Evolutionary conservation across 2,888 invertebrate genomes (phyloP), one percentile per base, ranked within the genome.

Genomic region (Cephus sareptanus): DNA sequence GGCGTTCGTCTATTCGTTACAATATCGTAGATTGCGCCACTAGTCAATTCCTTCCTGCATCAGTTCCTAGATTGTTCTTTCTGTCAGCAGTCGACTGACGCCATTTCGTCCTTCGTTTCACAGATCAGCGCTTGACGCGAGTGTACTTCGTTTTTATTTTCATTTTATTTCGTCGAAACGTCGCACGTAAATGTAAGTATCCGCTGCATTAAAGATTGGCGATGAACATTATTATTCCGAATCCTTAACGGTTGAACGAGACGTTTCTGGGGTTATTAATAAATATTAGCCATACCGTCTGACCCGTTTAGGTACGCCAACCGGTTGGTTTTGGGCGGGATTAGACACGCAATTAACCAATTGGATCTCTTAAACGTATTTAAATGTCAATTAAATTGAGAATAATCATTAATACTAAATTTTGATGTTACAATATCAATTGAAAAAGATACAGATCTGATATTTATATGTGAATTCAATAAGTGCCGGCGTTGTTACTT

Each of bases 81-180:
- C 40, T 40, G 40, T 40, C 40, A 40, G 40, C 40, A 40, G 40
- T 78, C 79, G 76, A 74, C 80, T 79, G 81, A 86, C 86, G 85
- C 85, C 85, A 85, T 85, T 86, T 86, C 82, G 80, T 76, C 79
- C 37, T 74, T 74, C 83, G 79, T 83, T 83, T 81, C 83, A 81
- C 83, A 75, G 75, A 77, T 33, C 71, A 70, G 12, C 30, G 81
- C 80, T 79, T 86, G 76, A 81, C 78, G 80, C 79, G 79, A 79
- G 73, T 83, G 79, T 81, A 76, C 56, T 79, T 79, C 79, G 78
- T 82, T 35, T 80, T 81, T 80, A 75, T 76, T 83, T 85, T 81
- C 77, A 76, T 84, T 84, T 81, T 73, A 84, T 83, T 83, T 82
- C 82, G 80, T 76, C 82, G 78, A 82, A 81, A 82, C 81, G 81